Base-by-base conservation (phyloP, 2,888 invertebrate genomes). In the Thereva nobilitata region DNA sequence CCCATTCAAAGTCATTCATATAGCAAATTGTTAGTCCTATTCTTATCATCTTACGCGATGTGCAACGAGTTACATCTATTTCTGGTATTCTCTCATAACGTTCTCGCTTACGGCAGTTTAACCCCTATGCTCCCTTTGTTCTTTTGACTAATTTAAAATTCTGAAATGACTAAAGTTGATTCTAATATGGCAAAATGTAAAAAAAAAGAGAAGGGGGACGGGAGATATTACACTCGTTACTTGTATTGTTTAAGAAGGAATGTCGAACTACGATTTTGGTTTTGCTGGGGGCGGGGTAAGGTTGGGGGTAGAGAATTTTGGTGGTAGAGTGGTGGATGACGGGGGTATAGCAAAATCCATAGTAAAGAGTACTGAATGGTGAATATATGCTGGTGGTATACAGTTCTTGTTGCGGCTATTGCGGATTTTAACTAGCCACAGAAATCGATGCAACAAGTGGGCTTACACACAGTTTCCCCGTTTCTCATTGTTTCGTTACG, bases 371-470 rank as follows among this genome's bases (percentile, higher is more conserved):
- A 23, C 1, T 2, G 23, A 23, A 2, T 1, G 23, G 23, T 23
- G 23, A 23, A 23, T 23, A 23, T 23, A 23, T 23, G 23, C 23
- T 23, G 23, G 23, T 23, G 23, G 23, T 23, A 23, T 23, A 23
- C 23, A 23, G 23, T 2, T 23, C 23, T 23, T 23, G 2, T 23
- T 23, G 23, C 23, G 23, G 23, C 23, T 23, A 23, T 23, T 23
- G 23, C 23, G 23, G 23, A 23, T 23, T 23, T 23, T 23, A 23
- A 23, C 23, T 23, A 50, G 10, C 40, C 4, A 23, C 6, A 44
- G 44, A 64, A 53, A 41, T 64, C 53, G 64, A 53, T 64, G 64
- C 45, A 64, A 64, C 64, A 64, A 64, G 64, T 64, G 64, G 53
- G 45, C 53, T 40, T 35, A 41, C 34, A 23, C 23, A 23, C 23